Percentiles rank a stretch among this genome's conserved stretches.
phyloP scores from a whole-genome alignment of 30 jellyfish, hydroid and myxozoan genomes.

The Phacellophora camtschatica region DNA sequence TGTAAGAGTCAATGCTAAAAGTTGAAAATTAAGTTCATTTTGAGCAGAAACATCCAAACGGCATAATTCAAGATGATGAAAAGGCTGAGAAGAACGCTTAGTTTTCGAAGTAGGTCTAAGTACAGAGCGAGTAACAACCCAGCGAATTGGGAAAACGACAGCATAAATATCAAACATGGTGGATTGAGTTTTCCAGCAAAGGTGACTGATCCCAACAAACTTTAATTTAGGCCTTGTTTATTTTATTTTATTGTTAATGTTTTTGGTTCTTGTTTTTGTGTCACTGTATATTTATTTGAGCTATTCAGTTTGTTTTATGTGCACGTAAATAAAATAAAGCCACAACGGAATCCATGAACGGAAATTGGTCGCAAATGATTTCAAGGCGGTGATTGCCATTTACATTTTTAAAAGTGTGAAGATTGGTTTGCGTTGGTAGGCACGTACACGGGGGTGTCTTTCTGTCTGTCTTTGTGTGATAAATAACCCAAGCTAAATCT shows the following conservation, averaged over 20 bases:
- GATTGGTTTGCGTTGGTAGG: too few species aligned
- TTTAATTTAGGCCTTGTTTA: not conserved
- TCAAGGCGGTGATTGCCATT: too few species aligned
- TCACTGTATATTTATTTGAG: too few species aligned
- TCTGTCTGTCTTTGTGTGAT: too few species aligned
- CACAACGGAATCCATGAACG: too few species aligned
- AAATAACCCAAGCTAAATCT: too few species aligned
- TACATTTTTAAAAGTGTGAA: too few species aligned
- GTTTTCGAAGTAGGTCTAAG: constrained; percentile 91
- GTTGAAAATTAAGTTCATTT: not conserved
- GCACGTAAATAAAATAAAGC: too few species aligned
- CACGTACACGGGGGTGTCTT: too few species aligned
- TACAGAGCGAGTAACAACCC: constrained; percentile 74
- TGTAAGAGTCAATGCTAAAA: constrained; percentile 37
- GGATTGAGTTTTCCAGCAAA: constrained; percentile 79
- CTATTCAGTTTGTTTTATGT: too few species aligned
- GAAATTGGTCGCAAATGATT: too few species aligned
- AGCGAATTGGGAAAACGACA: constrained; percentile 85
- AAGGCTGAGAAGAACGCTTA: constrained; percentile 87
- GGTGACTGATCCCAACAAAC: constrained; percentile 19
- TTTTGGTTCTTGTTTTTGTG: too few species aligned
- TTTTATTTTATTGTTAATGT: not conserved
- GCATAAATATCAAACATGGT: constrained; percentile 82
- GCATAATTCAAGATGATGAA: constrained; percentile 49
- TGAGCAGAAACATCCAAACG: not conserved